These are phyloP conservation scores for rat (Rattus norvegicus) DNA, from an alignment of 2,113 vertebrate genomes.

Conservation along the genomic window GRCr8 NC_086027.1:111212001-111212500, in stretches of 20 bases:
- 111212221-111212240: constrained; percentile 22
- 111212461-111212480: not conserved
- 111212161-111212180: constrained; percentile 56
- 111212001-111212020: constrained; percentile 68
- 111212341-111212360: not conserved
- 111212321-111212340: constrained; percentile 26
- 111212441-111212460: not conserved
- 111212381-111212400: not conserved
- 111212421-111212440: not conserved
- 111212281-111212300: not conserved
- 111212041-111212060: constrained; percentile 67
- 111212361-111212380: not conserved
- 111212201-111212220: not conserved
- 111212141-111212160: constrained; percentile 15
- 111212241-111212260: not conserved
- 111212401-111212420: not conserved
- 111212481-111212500: not conserved
- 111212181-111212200: constrained; percentile 31
- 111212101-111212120: constrained; percentile 19
- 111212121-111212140: constrained; percentile 42
- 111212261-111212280: constrained; percentile 4
- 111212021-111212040: constrained; percentile 63
- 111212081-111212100: constrained; percentile 42
- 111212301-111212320: not conserved
- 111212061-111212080: constrained; percentile 64